Base-by-base conservation (phyloP, 2,888 invertebrate genomes). In the Amitus sp. region DNA sequence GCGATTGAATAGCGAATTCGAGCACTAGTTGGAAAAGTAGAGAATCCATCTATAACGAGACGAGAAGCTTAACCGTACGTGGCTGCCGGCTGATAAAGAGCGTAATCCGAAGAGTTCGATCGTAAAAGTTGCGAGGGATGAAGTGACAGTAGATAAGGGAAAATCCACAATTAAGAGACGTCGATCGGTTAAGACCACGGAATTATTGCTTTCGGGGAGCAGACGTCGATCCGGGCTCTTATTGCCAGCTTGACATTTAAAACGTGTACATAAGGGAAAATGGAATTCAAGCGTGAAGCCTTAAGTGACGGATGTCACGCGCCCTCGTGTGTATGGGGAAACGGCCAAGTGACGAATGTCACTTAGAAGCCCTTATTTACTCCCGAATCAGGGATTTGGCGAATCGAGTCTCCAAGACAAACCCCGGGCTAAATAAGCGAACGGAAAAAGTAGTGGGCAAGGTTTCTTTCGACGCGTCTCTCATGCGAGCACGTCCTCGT, bases 101-200 rank as follows among this genome's bases (percentile, higher is more conserved):
- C 76, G 75, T 81, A 80, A 81, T 80, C 81, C 78, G 30, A 50
- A 62, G 73, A 69, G 73, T 77, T 73, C 68, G 57, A 62, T 52
- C 34, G 48, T 56, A 47, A 60, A 62, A 66, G 55, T 54, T 66
- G 56, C 52, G 62, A 52, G 68, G 71, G 69, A 66, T 71, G 37
- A 76, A 75, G 80, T 78, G 81, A 81, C 81, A 80, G 79, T 73
- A 78, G 80, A 80, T 81, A 81, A 77, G 75, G 74, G 73, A 59
- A 73, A 71, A 77, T 66, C 73, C 66, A 70, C 74, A 77, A 79
- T 81, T 79, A 79, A 80, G 76, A 72, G 73, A 74, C 74, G 73
- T 77, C 73, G 71, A 75, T 77, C 76, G 70, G 30, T 63, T 62
- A 64, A 69, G 66, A 65, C 71, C 57, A 30, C 42, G 50, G 57